Evolutionary conservation across 2,888 invertebrate species (phyloP).

Genomic region (Athalia rosae): DNA sequence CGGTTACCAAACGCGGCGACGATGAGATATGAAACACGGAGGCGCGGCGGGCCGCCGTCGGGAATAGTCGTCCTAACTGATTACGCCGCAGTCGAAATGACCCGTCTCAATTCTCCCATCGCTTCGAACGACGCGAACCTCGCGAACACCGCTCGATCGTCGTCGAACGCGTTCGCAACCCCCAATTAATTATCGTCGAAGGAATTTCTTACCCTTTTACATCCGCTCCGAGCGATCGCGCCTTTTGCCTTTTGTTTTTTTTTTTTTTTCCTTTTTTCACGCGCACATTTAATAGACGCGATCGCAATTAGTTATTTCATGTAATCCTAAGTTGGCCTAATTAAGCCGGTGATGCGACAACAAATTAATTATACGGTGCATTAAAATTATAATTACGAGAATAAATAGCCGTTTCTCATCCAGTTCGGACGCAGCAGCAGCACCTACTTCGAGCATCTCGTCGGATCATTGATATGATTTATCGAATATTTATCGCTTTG

Average conservation of each 20-base stretch:
- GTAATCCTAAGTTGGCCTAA: not conserved
- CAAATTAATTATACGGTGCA: too few species aligned
- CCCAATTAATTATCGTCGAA: not conserved
- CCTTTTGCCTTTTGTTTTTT: not conserved
- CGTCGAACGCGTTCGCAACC: constrained; percentile 65
- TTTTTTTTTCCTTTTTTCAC: not conserved
- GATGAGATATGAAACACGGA: not conserved
- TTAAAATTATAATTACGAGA: too few species aligned
- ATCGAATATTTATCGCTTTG: too few species aligned
- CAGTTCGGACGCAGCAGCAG: too few species aligned
- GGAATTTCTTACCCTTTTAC: not conserved
- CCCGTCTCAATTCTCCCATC: constrained; percentile 7
- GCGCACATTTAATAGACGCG: not conserved
- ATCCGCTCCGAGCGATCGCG: too few species aligned
- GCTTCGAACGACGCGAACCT: not conserved
- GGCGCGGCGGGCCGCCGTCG: too few species aligned
- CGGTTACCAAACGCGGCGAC: not conserved
- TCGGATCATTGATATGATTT: too few species aligned
- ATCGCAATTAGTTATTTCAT: not conserved
- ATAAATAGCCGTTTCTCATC: too few species aligned
- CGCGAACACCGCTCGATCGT: constrained; percentile 53
- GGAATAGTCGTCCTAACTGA: constrained; percentile 6
- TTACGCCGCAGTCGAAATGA: constrained; percentile 32
- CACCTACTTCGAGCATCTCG: too few species aligned
- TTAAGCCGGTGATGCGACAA: not conserved